These are phyloP conservation scores for Orussus abietinus DNA, from an alignment of 1,140 invertebrate species.

Conservation along the genomic window DNA sequence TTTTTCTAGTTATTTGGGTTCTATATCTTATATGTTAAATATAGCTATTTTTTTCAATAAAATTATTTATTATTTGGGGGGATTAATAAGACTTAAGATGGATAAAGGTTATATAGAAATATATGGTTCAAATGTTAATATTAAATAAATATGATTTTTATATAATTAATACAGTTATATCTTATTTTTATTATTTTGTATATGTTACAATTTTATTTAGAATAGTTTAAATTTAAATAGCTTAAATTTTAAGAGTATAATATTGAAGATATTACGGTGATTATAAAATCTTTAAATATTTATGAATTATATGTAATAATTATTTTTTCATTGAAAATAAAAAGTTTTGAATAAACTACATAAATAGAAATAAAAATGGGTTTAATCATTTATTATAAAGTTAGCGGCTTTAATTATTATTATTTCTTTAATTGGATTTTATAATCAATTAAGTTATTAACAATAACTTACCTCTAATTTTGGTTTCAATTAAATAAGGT, in stretches of 20 bases:
- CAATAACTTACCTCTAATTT: slow-evolving; percentile 54
- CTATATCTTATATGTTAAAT: slow-evolving; percentile 44
- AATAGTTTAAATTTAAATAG: slow-evolving; percentile 33
- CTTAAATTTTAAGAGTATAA: slow-evolving; percentile 58
- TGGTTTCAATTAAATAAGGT: slow-evolving; percentile 55
- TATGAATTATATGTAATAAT: slow-evolving; percentile 32
- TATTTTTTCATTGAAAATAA: slow-evolving; percentile 56
- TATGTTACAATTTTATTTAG: slow-evolving; percentile 19
- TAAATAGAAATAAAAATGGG: slow-evolving; percentile 54
- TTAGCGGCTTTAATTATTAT: slow-evolving; percentile 48
- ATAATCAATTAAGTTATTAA: slow-evolving; percentile 52
- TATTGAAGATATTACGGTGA: slow-evolving; percentile 59
- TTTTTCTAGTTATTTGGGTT: slow-evolving; percentile 50
- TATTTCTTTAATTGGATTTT: slow-evolving; percentile 49
- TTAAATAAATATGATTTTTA: too few species aligned
- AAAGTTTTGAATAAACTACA: slow-evolving; percentile 57
- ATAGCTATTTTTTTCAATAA: background rate
- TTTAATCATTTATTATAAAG: slow-evolving; percentile 52
- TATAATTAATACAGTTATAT: slow-evolving; percentile 32
- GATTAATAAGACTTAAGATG: slow-evolving; percentile 7
- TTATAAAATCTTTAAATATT: slow-evolving; percentile 33
- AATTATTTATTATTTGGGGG: slow-evolving; percentile 2
- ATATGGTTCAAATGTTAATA: slow-evolving; percentile 15
- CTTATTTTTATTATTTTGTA: slow-evolving; percentile 32
- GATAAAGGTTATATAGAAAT: slow-evolving; percentile 18